Conservation (phyloP, 2,797 vertebrate genomes). For the Orestias chungarensis region DNA sequence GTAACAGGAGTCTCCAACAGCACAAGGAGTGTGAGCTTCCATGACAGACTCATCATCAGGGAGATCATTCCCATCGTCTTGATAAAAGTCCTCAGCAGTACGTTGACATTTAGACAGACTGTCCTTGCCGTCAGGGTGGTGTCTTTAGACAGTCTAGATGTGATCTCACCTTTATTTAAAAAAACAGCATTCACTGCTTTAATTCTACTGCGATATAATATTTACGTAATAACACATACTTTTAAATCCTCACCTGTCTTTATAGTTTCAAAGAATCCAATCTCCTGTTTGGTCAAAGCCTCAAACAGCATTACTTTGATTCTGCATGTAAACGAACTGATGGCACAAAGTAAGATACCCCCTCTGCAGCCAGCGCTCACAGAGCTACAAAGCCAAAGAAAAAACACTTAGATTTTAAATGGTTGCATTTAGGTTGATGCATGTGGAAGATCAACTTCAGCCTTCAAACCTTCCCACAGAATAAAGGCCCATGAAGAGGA, state of each 20-base stretch:
- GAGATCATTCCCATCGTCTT: conserved; percentile 76
- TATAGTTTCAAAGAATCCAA: conserved; percentile 75
- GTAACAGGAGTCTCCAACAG: conserved; percentile 78
- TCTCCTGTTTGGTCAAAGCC: conserved; percentile 73
- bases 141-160: conserved; percentile 82
- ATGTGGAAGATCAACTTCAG: not conserved
- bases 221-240: not conserved
- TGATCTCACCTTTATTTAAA: conserved; percentile 90
- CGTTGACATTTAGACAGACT: conserved; percentile 75
- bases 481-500: conserved; percentile 79
- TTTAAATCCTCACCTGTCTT: conserved; percentile 66
- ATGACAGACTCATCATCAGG: conserved; percentile 84
- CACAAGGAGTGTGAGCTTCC: conserved; percentile 81
- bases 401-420: not conserved
- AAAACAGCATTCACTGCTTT: not conserved
- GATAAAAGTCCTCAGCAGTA: conserved; percentile 84
- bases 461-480: conserved; percentile 78
- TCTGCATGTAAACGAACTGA: conserved; percentile 62
- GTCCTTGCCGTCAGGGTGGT: conserved; percentile 76
- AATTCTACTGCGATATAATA: not conserved
- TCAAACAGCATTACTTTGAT: conserved; percentile 71
- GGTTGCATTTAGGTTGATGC: not conserved
- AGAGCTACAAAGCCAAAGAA: conserved; percentile 54
- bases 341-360: conserved; percentile 64
- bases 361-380: conserved; percentile 74